These are phyloP conservation scores for Agriopis aurantiaria DNA, from an alignment of 2,888 invertebrate genomes.

Conservation along the genomic window DNA sequence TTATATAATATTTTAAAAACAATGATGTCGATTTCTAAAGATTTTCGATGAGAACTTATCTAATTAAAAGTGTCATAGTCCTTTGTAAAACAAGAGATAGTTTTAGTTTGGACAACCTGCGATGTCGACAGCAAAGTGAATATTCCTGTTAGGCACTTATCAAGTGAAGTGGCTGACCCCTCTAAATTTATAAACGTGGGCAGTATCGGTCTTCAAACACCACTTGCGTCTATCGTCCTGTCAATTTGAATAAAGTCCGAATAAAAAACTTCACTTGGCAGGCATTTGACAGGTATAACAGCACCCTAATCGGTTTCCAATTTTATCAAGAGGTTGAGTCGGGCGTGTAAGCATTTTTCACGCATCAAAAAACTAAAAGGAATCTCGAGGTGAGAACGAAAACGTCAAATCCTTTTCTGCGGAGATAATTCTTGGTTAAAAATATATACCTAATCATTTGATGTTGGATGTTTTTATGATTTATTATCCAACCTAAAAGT, in stretches of 20 bases:
- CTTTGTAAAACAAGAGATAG: too few relatives aligned
- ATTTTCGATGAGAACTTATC: too few relatives aligned
- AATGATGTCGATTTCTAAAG: too few relatives aligned
- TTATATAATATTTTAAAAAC: too few relatives aligned
- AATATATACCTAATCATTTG: conserved; percentile 4
- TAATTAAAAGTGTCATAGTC: too few relatives aligned
- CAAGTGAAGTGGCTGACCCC: conserved; percentile 65
- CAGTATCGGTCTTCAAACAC: conserved; percentile 67
- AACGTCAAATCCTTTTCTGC: conserved; percentile 13
- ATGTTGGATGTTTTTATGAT: neutral
- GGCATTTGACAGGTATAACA: conserved; percentile 56
- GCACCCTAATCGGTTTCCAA: conserved; percentile 65
- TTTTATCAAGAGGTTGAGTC: conserved; percentile 61
- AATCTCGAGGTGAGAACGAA: conserved; percentile 44
- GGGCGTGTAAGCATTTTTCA: conserved; percentile 61
- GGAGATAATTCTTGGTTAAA: conserved; percentile 3
- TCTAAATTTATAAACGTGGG: conserved; percentile 50
- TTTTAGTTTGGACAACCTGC: neutral
- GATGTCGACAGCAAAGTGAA: neutral
- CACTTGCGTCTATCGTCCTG: conserved; percentile 51
- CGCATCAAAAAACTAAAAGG: conserved; percentile 55
- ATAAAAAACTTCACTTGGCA: conserved; percentile 59
- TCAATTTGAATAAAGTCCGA: conserved; percentile 71
- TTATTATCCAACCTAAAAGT: conserved; percentile 7
- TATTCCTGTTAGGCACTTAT: conserved; percentile 8